Percentiles rank a stretch among this genome's conserved stretches.
Conservation (phyloP, 2,113 vertebrate genomes). For the Origma solitaria region DNA sequence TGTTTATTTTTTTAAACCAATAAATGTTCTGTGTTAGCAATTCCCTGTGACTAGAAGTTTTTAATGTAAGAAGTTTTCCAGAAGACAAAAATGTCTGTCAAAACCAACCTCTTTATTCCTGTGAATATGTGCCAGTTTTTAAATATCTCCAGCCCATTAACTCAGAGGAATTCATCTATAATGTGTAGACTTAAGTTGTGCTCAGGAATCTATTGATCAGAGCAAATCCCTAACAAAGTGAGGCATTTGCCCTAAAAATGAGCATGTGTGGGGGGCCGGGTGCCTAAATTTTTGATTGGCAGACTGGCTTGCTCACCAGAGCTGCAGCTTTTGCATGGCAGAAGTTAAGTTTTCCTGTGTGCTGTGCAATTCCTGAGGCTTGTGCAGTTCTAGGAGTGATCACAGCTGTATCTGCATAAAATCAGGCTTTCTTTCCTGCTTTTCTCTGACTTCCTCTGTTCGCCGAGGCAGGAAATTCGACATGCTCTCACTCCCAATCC, state of each 20-base stretch:
- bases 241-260: not conserved
- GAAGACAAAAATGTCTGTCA: not conserved
- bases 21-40: not conserved
- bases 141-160: not conserved
- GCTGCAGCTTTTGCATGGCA: not conserved
- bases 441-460: not conserved
- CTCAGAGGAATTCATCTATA: not conserved
- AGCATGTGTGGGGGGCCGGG: not conserved
- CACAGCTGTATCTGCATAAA: not conserved
- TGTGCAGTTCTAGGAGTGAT: not conserved
- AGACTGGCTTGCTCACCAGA: not conserved
- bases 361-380: not conserved
- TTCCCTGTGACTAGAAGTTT: not conserved
- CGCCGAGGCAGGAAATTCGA: not conserved
- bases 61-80: not conserved
- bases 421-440: not conserved
- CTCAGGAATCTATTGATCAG: not conserved
- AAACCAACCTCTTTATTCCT: not conserved
- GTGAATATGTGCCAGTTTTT: not conserved
- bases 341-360: not conserved
- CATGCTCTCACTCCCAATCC: accelerated
- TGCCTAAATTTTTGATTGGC: not conserved
- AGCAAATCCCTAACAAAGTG: not conserved
- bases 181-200: not conserved
- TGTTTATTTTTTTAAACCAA: constrained; percentile 29